Base-by-base conservation (phyloP, 1,140 invertebrate species). In the Euwallacea similis region DNA sequence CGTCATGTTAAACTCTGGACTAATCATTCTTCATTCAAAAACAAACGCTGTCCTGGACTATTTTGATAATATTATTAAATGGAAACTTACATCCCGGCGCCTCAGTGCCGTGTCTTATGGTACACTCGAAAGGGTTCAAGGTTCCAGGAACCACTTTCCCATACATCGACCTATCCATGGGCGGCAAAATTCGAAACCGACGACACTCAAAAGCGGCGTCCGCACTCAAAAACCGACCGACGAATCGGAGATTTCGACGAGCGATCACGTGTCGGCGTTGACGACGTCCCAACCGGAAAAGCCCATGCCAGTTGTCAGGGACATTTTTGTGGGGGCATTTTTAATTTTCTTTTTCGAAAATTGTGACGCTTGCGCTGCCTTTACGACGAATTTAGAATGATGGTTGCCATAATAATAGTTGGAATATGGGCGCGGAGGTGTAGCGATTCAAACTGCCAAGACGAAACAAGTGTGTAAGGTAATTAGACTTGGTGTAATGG, bases 91-190 rank as follows among this genome's bases (percentile, higher is more conserved):
- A 93, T 84, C 91, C 92, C 73, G 92, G 92, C 74, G 89, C 88
- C 13, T 61, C 16, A 72, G 91, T 90, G 76, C 90, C 90, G 81
- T 92, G 91, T 81, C 89, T 91, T 75, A 90, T 85, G 1, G 91
- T 91, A 79, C 90, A 91, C 80, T 91, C 87, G 80, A 91, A 93
- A 21, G 92, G 92, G 77, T 91, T 89, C 81, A 91, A 89, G 77
- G 88, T 89, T 72, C 90, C 90, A 10, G 90, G 91, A 77, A 89
- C 87, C 72, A 92, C 85, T 83, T 93, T 93, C 68, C 91, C 91
- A 79, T 93, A 93, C 90, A 93, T 93, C 79, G 91, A 91, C 79
- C 91, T 85, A 86, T 93, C 92, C 91, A 93, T 92, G 69, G 47
- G 64, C 54, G 64, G 53, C 65, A 58, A 67, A 67, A 58, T 67